phyloP scores from a whole-genome alignment of 2,113 vertebrate genomes.

The Podarcis raffonei region DNA sequence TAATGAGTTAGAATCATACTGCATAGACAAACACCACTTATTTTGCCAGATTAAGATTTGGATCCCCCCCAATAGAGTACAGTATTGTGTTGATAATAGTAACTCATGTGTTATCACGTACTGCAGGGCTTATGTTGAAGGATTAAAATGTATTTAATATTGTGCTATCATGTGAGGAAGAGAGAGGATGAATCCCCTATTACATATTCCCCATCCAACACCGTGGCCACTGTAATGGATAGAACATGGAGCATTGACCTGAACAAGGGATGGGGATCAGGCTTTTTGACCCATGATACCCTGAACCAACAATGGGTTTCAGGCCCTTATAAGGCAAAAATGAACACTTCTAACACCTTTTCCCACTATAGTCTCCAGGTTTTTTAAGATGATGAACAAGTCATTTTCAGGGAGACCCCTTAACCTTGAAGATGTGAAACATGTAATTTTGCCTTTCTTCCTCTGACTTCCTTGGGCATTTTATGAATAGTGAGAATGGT shows the following conservation, averaged over 20 bases:
- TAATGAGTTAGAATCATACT: conserved; percentile 12
- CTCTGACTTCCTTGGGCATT: background rate
- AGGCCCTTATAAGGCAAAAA: background rate
- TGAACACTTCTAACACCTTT: background rate
- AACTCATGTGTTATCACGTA: background rate
- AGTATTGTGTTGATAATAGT: background rate
- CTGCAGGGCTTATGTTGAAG: background rate
- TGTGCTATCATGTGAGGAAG: background rate
- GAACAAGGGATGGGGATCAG: background rate
- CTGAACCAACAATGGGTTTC: background rate
- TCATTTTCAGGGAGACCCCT: background rate
- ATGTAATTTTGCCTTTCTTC: background rate
- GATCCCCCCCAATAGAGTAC: too few relatives aligned
- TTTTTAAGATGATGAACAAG: background rate
- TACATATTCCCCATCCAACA: background rate
- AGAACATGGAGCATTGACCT: background rate
- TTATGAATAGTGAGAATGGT: background rate
- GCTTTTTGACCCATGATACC: background rate
- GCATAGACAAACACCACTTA: conserved; percentile 11
- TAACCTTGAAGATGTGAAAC: background rate
- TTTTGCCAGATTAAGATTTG: background rate
- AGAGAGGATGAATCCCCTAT: background rate
- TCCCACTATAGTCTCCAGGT: background rate
- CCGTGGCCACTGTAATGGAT: background rate
- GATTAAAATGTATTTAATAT: background rate